Conservation (phyloP, 1,140 invertebrate species). For the Homarus americanus region DNA sequence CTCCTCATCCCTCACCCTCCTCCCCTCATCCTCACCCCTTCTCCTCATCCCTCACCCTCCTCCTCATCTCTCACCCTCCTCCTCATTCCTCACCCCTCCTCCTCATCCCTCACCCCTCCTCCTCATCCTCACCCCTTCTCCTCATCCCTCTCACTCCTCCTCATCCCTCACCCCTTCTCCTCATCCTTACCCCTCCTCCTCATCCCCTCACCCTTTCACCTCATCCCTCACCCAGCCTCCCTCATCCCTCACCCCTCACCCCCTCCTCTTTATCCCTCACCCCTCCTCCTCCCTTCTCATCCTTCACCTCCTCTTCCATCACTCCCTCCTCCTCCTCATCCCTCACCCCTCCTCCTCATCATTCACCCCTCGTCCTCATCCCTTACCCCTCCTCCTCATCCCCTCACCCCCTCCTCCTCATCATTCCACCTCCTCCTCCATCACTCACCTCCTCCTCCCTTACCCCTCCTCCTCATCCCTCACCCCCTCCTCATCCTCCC, state of each 20-base stretch:
- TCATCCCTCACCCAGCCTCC: background rate
- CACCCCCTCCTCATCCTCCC: background rate
- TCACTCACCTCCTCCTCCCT: background rate
- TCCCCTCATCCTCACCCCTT: background rate
- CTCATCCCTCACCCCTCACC: background rate
- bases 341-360: background rate
- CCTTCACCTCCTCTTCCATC: background rate
- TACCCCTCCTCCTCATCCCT: background rate
- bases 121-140: background rate
- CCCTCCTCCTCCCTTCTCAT: background rate
- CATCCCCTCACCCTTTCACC: background rate
- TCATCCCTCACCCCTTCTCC: background rate
- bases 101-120: background rate
- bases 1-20: background rate
- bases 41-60: background rate
- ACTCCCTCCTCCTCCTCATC: background rate
- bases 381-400: background rate
- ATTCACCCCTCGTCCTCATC: background rate
- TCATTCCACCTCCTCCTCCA: background rate
- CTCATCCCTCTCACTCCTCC: background rate
- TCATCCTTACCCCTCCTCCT: background rate
- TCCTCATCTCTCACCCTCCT: background rate
- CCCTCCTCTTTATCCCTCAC: background rate
- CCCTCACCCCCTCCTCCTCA: too few species aligned
- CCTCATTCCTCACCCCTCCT: background rate